These are phyloP conservation scores for Rynchops niger DNA, from an alignment of 2,113 vertebrate species.

Conservation along the genomic window DNA sequence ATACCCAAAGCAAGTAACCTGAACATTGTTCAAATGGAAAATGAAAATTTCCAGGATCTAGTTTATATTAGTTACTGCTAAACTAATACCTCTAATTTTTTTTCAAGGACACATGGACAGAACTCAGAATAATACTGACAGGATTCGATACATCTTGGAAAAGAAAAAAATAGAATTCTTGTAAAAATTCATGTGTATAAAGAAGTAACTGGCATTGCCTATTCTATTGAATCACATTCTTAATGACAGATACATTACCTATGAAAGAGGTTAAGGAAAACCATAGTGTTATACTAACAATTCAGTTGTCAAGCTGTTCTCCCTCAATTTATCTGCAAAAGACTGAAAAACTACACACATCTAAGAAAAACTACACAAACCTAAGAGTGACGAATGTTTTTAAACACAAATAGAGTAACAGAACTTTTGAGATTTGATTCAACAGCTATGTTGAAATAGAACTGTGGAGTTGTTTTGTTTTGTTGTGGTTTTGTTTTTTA, in stretches of 20 bases:
- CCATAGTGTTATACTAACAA: not conserved
- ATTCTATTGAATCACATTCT: not conserved
- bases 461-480: not conserved
- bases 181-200: not conserved
- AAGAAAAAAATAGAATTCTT: not conserved
- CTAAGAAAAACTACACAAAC: not conserved
- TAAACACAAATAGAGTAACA: not conserved
- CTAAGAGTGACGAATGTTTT: not conserved
- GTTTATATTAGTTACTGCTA: not conserved
- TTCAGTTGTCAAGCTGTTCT: not conserved
- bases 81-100: not conserved
- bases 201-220: not conserved
- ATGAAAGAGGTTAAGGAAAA: not conserved
- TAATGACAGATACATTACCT: not conserved
- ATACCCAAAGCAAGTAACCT: not conserved
- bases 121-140: not conserved
- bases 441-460: not conserved
- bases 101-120: not conserved
- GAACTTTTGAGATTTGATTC: not conserved
- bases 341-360: not conserved
- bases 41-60: not conserved
- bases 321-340: not conserved
- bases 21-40: not conserved
- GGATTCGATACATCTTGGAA: not conserved
- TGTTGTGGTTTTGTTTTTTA: not conserved